Base-by-base conservation (phyloP, 1,140 invertebrate species). In the Cataglyphis hispanica region DNA sequence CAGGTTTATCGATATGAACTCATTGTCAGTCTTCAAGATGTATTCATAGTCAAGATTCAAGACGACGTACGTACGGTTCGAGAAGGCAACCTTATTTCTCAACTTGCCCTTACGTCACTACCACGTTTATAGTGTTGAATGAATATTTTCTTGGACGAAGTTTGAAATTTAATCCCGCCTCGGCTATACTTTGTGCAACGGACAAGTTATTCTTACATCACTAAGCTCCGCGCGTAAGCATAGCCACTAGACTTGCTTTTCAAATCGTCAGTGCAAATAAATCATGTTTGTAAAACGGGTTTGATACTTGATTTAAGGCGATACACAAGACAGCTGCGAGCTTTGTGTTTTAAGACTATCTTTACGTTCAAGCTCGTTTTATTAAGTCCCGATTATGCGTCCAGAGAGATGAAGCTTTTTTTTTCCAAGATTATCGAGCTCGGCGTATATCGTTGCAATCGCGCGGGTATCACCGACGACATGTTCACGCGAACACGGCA, bases 401-500 rank as follows among this genome's bases (percentile, higher is more conserved):
- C 46, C 76, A 27, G 25, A 53, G 19, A 34, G 43, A 13, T 2
- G 25, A 37, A 13, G 67, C 27, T 19, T 25, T 40, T 19, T 25
- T 40, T 72, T 31, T 25, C 37, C 53, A 67, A 60, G 34, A 72
- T n/a, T 72, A 34, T 72, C 53, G 37, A 22, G 19, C 77, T 43
- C 61, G 77, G 25, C 27, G 27, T 34, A 8, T 60, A 25, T 60
- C 22, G 50, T 72, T 58, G 66, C 34, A 22, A 22, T 31, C 64
- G 77, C 60, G 64, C 19, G 25, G 58, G 43, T 31, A 81, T 50
- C 50, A 58, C 16, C 34, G 37, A 60, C 13, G 64, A 70, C 34
- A 70, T 43, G 13, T 53, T n/a, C 22, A n/a, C 46, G 50, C 46
- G 60, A 91, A 89, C 90, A 92, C 87, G 89, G 87, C 93, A 91